phyloP scores from a whole-genome alignment of 2,888 invertebrate species.

The Xylota segnis region DNA sequence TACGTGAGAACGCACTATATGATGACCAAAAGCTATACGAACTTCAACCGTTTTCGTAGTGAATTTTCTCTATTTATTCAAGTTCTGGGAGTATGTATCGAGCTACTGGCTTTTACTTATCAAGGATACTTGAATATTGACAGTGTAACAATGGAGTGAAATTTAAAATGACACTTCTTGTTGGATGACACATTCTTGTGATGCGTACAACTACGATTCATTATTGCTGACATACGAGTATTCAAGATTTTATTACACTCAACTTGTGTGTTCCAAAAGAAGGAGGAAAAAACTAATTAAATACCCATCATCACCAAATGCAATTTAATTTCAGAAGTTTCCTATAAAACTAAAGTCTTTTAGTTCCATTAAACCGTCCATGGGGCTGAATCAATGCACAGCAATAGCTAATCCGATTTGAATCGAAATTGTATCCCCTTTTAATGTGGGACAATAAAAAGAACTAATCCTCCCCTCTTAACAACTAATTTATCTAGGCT shows the following conservation, averaged over 20 bases:
- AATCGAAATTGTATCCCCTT: conserved; percentile 33
- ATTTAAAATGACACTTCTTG: too few species aligned
- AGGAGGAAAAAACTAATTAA: neutral
- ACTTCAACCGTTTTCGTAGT: too few species aligned
- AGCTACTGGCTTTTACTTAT: too few species aligned
- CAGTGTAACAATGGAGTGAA: too few species aligned
- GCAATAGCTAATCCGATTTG: conserved; percentile 13
- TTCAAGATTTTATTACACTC: neutral
- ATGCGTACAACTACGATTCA: too few species aligned
- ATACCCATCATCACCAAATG: neutral
- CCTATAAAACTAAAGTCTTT: neutral
- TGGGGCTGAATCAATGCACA: conserved; percentile 2
- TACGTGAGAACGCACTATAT: too few species aligned
- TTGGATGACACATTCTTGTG: too few species aligned
- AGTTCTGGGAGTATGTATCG: too few species aligned
- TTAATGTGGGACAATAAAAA: conserved; percentile 44
- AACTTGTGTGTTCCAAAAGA: neutral
- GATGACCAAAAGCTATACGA: too few species aligned
- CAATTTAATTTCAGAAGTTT: conserved; percentile 4
- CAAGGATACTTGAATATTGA: too few species aligned
- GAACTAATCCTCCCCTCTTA: conserved; percentile 23
- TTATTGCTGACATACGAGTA: neutral
- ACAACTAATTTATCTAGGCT: conserved; percentile 21
- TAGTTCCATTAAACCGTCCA: neutral
- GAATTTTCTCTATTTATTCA: too few species aligned